Evolutionary conservation across 64 coral and sea anemone genomes (phyloP), one percentile per base, ranked within the genome.

Genomic region (Actinia tenebrosa): DNA sequence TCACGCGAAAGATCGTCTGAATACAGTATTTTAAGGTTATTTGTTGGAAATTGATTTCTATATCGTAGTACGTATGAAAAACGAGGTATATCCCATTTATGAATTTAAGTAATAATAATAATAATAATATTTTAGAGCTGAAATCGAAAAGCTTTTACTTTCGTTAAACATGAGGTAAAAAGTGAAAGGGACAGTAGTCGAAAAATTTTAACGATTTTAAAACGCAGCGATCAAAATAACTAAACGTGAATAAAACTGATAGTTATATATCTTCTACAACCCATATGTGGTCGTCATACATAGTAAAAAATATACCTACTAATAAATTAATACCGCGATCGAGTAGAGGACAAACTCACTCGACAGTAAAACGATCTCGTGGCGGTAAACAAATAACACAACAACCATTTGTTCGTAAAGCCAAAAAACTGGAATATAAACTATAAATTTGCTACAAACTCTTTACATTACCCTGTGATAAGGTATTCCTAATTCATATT

Each of bases 331-430:
- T 46, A 53, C 86, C 54, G 84, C 85, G 90, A 91, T 91, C 83
- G 71, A 86, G 84, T 56, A 59, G 71, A 83, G 44, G 83, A 58
- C 85, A 23, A 71, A 86, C 89, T 72, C 84, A 80, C 69, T 75
- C 69, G 69, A 75, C 69, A 75, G 37, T 56, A 84, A 78, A 86
- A 71, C 83, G 89, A 91, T 77, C 89, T 75, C 63, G 55, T 92
- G 83, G 53, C 83, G 83, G 90, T 92, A 92, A 92, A 92, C 90
- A 92, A 92, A 92, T 92, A 92, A 92, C 90, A 92, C 90, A 92
- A 91, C 84, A 91, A 92, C 89, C 89, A 64, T 85, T 60, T 59
- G 56, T 64, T 59, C 60, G 23, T 64, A 64, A 85, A 85, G 53
- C 83, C 83, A 58, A 64, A 85, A 85, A 85, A 59, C 60, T 59